Percentiles rank a stretch among this genome's conserved stretches.
Conservation (phyloP, 2,797 vertebrate species). For the Kryptolebias ocellatus region DNA sequence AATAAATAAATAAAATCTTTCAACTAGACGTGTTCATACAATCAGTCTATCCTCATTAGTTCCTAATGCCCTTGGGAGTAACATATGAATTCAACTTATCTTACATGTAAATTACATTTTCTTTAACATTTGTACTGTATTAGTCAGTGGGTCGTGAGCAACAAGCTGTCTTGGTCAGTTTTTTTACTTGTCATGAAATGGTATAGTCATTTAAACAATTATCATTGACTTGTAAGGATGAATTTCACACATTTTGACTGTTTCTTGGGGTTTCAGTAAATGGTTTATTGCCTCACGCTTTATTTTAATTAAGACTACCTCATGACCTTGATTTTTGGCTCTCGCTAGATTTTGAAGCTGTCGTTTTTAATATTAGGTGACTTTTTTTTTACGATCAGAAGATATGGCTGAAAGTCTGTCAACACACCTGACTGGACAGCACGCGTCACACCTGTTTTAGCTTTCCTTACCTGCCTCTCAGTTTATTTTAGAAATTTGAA, state of each 20-base stretch:
- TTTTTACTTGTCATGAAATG: background rate
- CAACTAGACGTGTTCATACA: conserved; percentile 2
- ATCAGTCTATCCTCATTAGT: conserved; percentile 11
- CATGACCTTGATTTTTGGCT: conserved; percentile 7
- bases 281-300: background rate
- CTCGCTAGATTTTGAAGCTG: background rate
- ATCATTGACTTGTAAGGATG: too few relatives aligned
- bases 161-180: background rate
- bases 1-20: conserved; percentile 21
- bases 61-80: conserved; percentile 11
- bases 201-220: background rate
- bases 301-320: background rate
- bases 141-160: background rate
- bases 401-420: too few relatives aligned
- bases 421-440: too few relatives aligned
- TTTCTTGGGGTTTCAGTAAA: background rate
- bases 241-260: too few relatives aligned
- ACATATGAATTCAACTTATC: background rate
- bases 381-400: background rate
- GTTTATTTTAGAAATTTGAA: too few relatives aligned
- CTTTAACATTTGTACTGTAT: background rate
- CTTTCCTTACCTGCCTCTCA: too few relatives aligned
- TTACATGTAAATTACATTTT: background rate
- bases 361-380: background rate
- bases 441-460: too few relatives aligned